Percentiles rank a stretch among this genome's conserved stretches.
phyloP scores from a whole-genome alignment of 2,888 invertebrate species.

The Melieria picta region DNA sequence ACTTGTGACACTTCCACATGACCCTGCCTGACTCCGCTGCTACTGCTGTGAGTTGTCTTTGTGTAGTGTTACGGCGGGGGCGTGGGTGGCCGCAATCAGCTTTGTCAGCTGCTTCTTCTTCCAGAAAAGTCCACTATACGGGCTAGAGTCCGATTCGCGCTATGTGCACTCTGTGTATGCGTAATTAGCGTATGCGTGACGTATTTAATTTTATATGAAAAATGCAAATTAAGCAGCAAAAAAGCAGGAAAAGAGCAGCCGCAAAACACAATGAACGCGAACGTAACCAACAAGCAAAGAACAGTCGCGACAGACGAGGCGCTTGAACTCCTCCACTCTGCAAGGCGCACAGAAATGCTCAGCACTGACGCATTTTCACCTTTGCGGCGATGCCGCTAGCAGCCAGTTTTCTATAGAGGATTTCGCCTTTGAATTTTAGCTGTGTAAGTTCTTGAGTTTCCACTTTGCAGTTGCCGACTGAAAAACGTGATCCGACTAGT shows the following conservation, averaged over 20 bases:
- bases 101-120: slow-evolving; percentile 8
- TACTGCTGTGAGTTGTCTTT: neutral
- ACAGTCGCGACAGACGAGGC: too few species aligned
- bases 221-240: slow-evolving; percentile 48
- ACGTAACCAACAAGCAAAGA: neutral
- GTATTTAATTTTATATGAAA: slow-evolving; percentile 22
- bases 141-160: slow-evolving; percentile 4
- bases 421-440: too few species aligned
- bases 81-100: neutral
- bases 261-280: slow-evolving; percentile 13
- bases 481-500: too few species aligned
- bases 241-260: slow-evolving; percentile 42
- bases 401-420: too few species aligned
- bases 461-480: too few species aligned
- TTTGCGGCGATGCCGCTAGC: too few species aligned
- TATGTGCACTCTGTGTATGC: slow-evolving; percentile 4
- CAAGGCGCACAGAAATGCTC: too few species aligned
- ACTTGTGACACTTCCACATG: slow-evolving; percentile 87
- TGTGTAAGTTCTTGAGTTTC: too few species aligned
- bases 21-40: slow-evolving; percentile 10
- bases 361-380: too few species aligned
- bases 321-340: too few species aligned
- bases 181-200: slow-evolving; percentile 12
- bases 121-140: slow-evolving; percentile 10
- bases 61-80: neutral